phyloP scores from a whole-genome alignment of 2,113 vertebrate genomes.

The Polypterus bichir region DNA sequence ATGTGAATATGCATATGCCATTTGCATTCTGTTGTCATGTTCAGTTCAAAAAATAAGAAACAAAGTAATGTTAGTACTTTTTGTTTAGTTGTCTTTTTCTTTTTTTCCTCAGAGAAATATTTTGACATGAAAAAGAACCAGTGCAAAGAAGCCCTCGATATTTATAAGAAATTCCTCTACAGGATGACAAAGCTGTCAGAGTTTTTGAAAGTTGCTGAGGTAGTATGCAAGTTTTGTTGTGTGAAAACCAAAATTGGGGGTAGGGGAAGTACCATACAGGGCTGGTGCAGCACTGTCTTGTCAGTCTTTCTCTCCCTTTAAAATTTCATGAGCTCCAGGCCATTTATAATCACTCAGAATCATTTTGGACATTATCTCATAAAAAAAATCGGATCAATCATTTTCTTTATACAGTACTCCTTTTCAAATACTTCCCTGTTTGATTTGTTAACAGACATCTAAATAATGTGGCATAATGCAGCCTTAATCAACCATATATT shows the following conservation, averaged over 20 bases:
- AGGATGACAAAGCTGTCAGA: slow-evolving; percentile 50
- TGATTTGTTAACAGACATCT: too few relatives aligned
- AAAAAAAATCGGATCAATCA: too few relatives aligned
- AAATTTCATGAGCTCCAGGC: too few relatives aligned
- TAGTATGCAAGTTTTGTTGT: slow-evolving; percentile 27
- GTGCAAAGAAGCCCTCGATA: slow-evolving; percentile 59
- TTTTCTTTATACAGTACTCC: too few relatives aligned
- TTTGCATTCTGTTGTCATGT: too few relatives aligned
- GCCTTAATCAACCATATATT: too few relatives aligned
- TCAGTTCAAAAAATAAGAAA: not conserved
- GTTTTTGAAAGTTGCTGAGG: slow-evolving; percentile 58
- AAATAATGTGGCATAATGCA: too few relatives aligned
- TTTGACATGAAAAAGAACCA: slow-evolving; percentile 63
- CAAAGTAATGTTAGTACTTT: not conserved
- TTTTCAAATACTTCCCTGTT: too few relatives aligned
- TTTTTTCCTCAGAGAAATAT: slow-evolving; percentile 42
- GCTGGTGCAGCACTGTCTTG: slow-evolving; percentile 6
- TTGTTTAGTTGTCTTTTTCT: not conserved
- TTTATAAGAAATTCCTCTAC: slow-evolving; percentile 58
- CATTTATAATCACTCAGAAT: too few relatives aligned
- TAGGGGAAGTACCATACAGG: not conserved
- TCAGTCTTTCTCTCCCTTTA: not conserved
- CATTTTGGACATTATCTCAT: too few relatives aligned
- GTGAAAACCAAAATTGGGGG: not conserved
- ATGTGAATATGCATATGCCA: too few relatives aligned